Percentiles rank a stretch among this genome's conserved stretches.
phyloP scores from a whole-genome alignment of 1,140 invertebrate genomes.

The Macrostomum lignano region DNA sequence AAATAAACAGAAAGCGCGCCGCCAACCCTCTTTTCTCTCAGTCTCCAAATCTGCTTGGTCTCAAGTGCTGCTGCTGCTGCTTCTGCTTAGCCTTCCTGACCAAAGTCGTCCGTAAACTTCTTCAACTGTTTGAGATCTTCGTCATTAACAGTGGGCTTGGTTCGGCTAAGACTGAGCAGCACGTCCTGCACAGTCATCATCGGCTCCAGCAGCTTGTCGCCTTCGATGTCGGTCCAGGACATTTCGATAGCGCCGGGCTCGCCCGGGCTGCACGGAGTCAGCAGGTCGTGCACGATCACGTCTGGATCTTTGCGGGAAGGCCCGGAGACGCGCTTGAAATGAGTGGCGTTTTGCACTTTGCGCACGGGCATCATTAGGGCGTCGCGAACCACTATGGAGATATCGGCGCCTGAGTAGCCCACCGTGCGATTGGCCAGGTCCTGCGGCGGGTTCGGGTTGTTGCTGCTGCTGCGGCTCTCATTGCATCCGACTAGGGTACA shows the following conservation, averaged over 20 bases:
- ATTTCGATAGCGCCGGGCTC: slow-evolving; percentile 71
- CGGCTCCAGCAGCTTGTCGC: slow-evolving; percentile 83
- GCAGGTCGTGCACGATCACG: slow-evolving; percentile 53
- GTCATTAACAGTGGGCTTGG: slow-evolving; percentile 89
- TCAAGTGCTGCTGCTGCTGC: too few relatives aligned
- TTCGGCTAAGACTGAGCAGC: slow-evolving; percentile 57
- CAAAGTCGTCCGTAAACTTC: slow-evolving; percentile 90
- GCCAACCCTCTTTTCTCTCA: too few relatives aligned
- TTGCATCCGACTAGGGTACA: too few relatives aligned
- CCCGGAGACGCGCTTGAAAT: slow-evolving; percentile 56
- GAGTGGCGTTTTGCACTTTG: slow-evolving; percentile 87
- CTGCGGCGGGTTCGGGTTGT: too few relatives aligned
- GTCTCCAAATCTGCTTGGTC: too few relatives aligned
- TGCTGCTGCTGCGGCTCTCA: too few relatives aligned
- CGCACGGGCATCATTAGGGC: slow-evolving; percentile 92
- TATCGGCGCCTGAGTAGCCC: slow-evolving; percentile 84
- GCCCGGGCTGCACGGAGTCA: slow-evolving; percentile 83
- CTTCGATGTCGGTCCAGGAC: slow-evolving; percentile 77
- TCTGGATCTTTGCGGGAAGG: slow-evolving; percentile 53
- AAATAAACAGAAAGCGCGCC: too few relatives aligned
- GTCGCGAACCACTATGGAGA: slow-evolving; percentile 82
- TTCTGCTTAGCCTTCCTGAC: slow-evolving; percentile 28
- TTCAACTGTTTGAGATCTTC: slow-evolving; percentile 71
- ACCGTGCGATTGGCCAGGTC: slow-evolving; percentile 55
- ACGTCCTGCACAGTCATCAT: slow-evolving; percentile 77